A percentile compares a stretch with the other conserved stretches of the same genome.
Conservation (phyloP, 2,797 vertebrate species). For the Micropoecilia bifurca region DNA sequence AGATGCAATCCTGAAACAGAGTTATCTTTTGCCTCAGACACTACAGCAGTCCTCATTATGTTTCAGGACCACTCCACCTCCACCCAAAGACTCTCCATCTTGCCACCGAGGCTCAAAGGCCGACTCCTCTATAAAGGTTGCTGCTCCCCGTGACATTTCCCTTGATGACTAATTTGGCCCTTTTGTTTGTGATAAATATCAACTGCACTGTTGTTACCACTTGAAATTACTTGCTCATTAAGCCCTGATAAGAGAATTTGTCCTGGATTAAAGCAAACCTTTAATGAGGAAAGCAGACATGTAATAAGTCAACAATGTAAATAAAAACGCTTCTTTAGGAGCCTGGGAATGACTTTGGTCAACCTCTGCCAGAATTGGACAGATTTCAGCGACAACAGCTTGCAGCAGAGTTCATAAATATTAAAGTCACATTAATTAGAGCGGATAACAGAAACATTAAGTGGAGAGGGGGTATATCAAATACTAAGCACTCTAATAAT, state of each 20-base stretch:
- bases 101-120: slow-evolving; percentile 65
- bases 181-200: slow-evolving; percentile 69
- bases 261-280: slow-evolving; percentile 26
- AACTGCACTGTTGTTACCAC: slow-evolving; percentile 43
- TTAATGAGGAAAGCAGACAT: slow-evolving; percentile 33
- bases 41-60: slow-evolving; percentile 47
- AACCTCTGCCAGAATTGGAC: slow-evolving; percentile 1
- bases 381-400: slow-evolving; percentile 4
- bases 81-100: slow-evolving; percentile 51
- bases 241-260: slow-evolving; percentile 25
- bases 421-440: slow-evolving; percentile 41
- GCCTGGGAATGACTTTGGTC: not conserved
- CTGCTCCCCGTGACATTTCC: slow-evolving; percentile 71
- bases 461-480: slow-evolving; percentile 32
- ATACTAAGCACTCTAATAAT: slow-evolving; percentile 43
- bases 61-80: slow-evolving; percentile 39
- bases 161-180: slow-evolving; percentile 66
- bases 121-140: slow-evolving; percentile 70
- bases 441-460: slow-evolving; percentile 19
- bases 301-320: slow-evolving; percentile 33
- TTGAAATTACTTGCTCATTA: slow-evolving; percentile 47
- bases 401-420: slow-evolving; percentile 1
- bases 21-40: slow-evolving; percentile 65
- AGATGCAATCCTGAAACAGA: slow-evolving; percentile 63
- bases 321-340: slow-evolving; percentile 8